Evolutionary conservation across 1,140 invertebrate genomes (phyloP).

Genomic region (Drosophila triauraria): DNA sequence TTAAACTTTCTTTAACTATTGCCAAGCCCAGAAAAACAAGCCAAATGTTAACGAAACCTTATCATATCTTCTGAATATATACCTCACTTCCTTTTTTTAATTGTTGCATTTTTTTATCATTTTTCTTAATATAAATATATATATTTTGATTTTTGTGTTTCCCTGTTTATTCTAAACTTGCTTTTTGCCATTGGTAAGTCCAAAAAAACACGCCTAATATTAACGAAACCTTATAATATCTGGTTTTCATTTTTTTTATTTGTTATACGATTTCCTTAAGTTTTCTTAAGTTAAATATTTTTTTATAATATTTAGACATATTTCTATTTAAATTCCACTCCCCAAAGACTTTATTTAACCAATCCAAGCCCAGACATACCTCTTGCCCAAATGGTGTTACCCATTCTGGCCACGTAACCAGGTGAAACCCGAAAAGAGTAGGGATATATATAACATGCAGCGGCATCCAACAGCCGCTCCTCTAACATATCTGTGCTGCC

Average conservation of each 20-base stretch:
- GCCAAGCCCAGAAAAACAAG: no score
- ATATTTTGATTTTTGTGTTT: no score
- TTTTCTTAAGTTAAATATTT: not conserved
- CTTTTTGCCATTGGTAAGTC: no score
- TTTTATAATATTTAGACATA: no score
- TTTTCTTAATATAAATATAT: no score
- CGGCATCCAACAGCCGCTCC: not conserved
- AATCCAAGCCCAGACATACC: not conserved
- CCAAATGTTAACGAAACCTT: no score
- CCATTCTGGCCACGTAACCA: slow-evolving; percentile 8
- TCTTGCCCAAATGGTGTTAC: not conserved
- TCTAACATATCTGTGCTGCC: slow-evolving; percentile 30
- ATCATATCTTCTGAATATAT: no score
- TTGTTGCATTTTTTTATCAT: no score
- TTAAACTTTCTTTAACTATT: no score
- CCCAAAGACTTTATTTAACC: not conserved
- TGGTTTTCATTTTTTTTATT: not conserved
- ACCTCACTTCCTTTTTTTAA: no score
- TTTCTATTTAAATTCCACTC: not conserved
- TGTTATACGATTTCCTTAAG: not conserved
- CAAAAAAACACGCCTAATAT: no score
- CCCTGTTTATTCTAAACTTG: no score
- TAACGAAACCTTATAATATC: not conserved
- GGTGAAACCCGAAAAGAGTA: slow-evolving; percentile 43
- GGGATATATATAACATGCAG: slow-evolving; percentile 44